A percentile compares a stretch with the other conserved stretches of the same genome.
phyloP scores from a whole-genome alignment of 2,888 invertebrate species.

The Cotesia congregata region DNA sequence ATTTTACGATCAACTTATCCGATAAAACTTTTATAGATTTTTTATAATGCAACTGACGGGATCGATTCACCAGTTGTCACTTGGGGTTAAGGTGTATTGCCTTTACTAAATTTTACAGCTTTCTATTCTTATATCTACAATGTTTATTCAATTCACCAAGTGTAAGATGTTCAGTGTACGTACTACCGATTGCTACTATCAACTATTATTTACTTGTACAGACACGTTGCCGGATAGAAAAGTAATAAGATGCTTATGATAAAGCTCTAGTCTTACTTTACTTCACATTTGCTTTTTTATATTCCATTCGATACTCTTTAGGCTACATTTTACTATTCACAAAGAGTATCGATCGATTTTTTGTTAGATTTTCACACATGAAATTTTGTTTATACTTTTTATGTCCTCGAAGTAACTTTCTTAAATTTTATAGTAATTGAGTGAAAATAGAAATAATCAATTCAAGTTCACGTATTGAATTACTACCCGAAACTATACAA shows the following conservation, averaged over 20 bases:
- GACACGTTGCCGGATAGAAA: neutral
- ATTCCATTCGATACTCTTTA: neutral
- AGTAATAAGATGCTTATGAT: neutral
- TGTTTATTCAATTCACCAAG: neutral
- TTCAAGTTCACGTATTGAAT: too few species aligned
- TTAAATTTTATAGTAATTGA: too few species aligned
- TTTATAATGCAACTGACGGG: conserved; percentile 28
- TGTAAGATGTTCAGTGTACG: neutral
- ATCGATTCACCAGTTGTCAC: conserved; percentile 25
- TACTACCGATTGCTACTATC: neutral
- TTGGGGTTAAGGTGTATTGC: conserved; percentile 3
- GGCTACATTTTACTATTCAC: neutral
- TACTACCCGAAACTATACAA: too few species aligned
- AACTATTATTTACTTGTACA: neutral
- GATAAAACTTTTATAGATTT: conserved; percentile 25
- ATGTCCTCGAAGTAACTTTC: too few species aligned
- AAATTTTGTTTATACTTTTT: neutral
- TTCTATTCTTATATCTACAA: conserved; percentile 30
- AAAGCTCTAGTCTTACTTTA: neutral
- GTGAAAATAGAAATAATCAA: too few species aligned
- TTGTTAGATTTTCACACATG: neutral
- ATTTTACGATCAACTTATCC: conserved; percentile 44
- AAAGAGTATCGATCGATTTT: neutral
- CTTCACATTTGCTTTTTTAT: neutral
- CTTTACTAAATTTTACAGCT: conserved; percentile 13